phyloP scores from a whole-genome alignment of 2,797 vertebrate genomes.

The Ctenopoma kingsleyae region DNA sequence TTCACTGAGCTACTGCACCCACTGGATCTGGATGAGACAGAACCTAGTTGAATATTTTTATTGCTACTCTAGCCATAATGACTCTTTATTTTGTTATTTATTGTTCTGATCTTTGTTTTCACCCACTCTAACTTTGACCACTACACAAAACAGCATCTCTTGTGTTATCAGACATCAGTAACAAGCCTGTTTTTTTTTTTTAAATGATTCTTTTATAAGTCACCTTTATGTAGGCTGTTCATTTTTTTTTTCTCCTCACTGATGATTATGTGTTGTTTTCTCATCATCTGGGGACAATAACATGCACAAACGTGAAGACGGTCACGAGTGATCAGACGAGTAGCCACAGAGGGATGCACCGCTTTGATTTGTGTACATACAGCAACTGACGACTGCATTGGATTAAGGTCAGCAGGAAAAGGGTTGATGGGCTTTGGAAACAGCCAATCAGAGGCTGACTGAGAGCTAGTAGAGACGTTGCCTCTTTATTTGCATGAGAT shows the following conservation, averaged over 20 bases:
- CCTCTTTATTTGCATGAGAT: constrained; percentile 15
- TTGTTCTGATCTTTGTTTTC: constrained; percentile 75
- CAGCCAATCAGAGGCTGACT: constrained; percentile 67
- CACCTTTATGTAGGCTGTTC: constrained; percentile 29
- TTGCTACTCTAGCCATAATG: constrained; percentile 83
- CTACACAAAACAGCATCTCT: constrained; percentile 45
- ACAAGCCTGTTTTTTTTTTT: constrained; percentile 51
- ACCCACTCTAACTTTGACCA: constrained; percentile 59
- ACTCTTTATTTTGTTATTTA: constrained; percentile 80
- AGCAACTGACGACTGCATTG: constrained; percentile 43
- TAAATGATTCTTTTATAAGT: constrained; percentile 48
- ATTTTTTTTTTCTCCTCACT: not conserved
- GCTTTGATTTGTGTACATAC: constrained; percentile 58
- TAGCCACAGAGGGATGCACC: constrained; percentile 37
- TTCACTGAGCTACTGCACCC: constrained; percentile 72
- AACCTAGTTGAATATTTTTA: constrained; percentile 81
- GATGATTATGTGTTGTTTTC: constrained; percentile 55
- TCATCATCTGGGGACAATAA: constrained; percentile 62
- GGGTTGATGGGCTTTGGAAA: constrained; percentile 54
- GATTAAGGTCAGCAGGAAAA: constrained; percentile 71
- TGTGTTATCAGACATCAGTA: constrained; percentile 30
- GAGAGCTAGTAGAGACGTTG: not conserved
- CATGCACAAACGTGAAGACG: constrained; percentile 53
- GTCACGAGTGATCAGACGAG: constrained; percentile 38
- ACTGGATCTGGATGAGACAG: constrained; percentile 77